Percentiles rank a stretch among this genome's conserved stretches.
Conservation (phyloP, 2,888 invertebrate genomes). For the Dugesia japonica region DNA sequence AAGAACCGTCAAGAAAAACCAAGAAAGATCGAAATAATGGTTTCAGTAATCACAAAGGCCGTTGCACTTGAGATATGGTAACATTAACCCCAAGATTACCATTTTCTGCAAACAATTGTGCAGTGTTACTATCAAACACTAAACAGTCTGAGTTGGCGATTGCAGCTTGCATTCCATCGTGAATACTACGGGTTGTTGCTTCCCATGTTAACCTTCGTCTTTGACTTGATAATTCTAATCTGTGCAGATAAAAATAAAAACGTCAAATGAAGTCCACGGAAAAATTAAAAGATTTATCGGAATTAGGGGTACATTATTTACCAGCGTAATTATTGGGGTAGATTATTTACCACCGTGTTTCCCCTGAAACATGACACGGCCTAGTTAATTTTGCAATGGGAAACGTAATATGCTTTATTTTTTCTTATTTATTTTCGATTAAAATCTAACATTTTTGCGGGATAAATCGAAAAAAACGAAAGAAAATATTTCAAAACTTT, state of each 20-base stretch:
- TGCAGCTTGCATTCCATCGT: conserved; percentile 51
- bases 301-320: no score
- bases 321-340: no score
- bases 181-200: conserved; percentile 34
- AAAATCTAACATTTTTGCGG: no score
- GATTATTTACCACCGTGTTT: no score
- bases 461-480: no score
- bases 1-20: neutral
- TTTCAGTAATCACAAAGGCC: neutral
- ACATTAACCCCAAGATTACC: conserved; percentile 98
- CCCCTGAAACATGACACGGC: no score
- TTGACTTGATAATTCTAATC: conserved; percentile 86
- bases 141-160: conserved; percentile 94
- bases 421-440: no score
- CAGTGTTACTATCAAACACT: conserved; percentile 91
- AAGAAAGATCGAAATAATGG: neutral
- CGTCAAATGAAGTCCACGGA: no score
- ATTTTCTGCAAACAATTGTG: conserved; percentile 93
- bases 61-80: conserved; percentile 56
- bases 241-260: conserved; percentile 41
- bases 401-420: no score
- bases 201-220: conserved; percentile 90
- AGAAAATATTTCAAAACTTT: no score
- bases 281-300: neutral
- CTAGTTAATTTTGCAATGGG: no score